Conservation (phyloP, 1,140 invertebrate genomes). For the Megathymus violae region DNA sequence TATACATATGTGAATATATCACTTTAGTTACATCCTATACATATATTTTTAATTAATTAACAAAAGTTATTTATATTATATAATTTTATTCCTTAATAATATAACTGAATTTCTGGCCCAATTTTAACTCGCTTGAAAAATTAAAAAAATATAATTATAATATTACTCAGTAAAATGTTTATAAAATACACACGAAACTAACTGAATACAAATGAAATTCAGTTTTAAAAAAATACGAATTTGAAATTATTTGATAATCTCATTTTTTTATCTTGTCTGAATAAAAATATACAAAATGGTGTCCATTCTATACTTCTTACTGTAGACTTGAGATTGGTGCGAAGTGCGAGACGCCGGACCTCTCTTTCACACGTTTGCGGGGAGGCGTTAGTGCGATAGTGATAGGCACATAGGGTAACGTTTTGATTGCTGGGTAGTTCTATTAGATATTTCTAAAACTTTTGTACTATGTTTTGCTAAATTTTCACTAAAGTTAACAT, state of each 20-base stretch:
- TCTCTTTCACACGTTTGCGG: slow-evolving; percentile 59
- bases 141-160: slow-evolving; percentile 20
- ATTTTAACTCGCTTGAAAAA: slow-evolving; percentile 43
- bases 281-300: slow-evolving; percentile 49
- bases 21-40: not conserved
- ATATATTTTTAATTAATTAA: not conserved
- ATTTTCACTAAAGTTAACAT: slow-evolving; percentile 79
- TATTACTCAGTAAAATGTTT: slow-evolving; percentile 23
- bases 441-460: slow-evolving; percentile 81
- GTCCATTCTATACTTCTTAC: slow-evolving; percentile 70
- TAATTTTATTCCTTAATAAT: slow-evolving; percentile 24
- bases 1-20: too few species aligned
- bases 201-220: slow-evolving; percentile 22
- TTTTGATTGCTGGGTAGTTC: slow-evolving; percentile 78
- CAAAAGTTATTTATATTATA: slow-evolving; percentile 7
- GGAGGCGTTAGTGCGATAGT: slow-evolving; percentile 59
- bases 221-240: slow-evolving; percentile 29
- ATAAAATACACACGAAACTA: slow-evolving; percentile 30
- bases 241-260: slow-evolving; percentile 33
- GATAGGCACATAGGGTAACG: slow-evolving; percentile 68
- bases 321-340: slow-evolving; percentile 72
- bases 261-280: slow-evolving; percentile 25
- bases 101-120: slow-evolving; percentile 28
- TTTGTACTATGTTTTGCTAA: slow-evolving; percentile 84
- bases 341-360: slow-evolving; percentile 50